Evolutionary conservation across 2,888 invertebrate genomes (phyloP), one percentile per base, ranked within the genome.

Genomic region (Phytoseiulus persimilis): DNA sequence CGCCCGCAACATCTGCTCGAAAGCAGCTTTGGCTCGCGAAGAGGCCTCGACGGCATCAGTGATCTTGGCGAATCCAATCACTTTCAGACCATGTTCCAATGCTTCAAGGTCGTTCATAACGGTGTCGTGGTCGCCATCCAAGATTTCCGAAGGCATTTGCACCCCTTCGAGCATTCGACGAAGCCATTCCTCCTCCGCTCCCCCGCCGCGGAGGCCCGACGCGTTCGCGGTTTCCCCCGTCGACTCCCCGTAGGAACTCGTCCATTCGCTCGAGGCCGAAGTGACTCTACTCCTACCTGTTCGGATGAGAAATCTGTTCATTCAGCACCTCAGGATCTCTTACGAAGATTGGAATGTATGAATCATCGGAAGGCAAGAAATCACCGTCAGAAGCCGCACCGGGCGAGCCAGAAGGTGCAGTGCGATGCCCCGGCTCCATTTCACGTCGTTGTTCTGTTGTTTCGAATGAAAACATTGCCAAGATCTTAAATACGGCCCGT

Each of bases 31-130:
- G 28, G 87, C 87, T 23, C 84, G n/a, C 5, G 32, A 23, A 23
- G 32, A 32, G 2, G 84, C 84, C 32, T 84, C 84, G 33, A 84
- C 32, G 1, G 84, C 84, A 23, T 84, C 84, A 23, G 84, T 84
- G 14, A 84, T n/a, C 31, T 84, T 84, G n/a, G 84, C 84, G 33
- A 84, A 84, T 23, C 84, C 32, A 23, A 84, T 84, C 84, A 84
- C 33, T 84, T 84, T 84, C 33, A 84, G 32, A 31, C 84, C 84
- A 31, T 84, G 84, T 14, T 84, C 84, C 5, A 84, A 32, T 84
- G 84, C 84, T 33, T 84, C 84, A 84, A 84, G 84, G 32, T 84
- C 84, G 32, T 84, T 84, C 84, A 84, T 84, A 23, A 84, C 32
- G 23, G 84, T 32, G 23, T 84, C 84, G 6, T 83, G 31, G 6